Evolutionary conservation across 2,888 invertebrate species (phyloP).

Genomic region (Ichneumoninae sp.): DNA sequence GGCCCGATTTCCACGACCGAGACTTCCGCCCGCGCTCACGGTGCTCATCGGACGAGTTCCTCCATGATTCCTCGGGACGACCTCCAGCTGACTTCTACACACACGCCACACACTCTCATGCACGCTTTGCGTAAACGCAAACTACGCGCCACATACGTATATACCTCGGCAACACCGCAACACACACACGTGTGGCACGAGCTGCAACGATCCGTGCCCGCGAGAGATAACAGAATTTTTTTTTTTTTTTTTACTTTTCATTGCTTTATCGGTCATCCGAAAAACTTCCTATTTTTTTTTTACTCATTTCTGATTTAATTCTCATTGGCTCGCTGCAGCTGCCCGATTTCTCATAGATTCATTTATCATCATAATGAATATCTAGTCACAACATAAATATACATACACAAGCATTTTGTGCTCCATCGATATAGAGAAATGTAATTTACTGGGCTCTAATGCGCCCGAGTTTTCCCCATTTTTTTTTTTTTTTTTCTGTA

Average conservation of each 20-base stretch:
- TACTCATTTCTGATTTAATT: constrained; percentile 6
- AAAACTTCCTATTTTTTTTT: background rate
- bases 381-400: constrained; percentile 84
- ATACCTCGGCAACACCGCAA: constrained; percentile 78
- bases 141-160: constrained; percentile 73
- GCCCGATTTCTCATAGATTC: constrained; percentile 69
- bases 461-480: constrained; percentile 63
- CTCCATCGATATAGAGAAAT: constrained; percentile 80
- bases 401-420: constrained; percentile 84
- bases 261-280: background rate
- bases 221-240: constrained; percentile 22
- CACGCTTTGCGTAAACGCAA: constrained; percentile 74
- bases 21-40: constrained; percentile 81
- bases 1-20: constrained; percentile 79
- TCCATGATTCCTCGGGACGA: constrained; percentile 82
- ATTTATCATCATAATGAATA: constrained; percentile 76
- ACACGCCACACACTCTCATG: constrained; percentile 82
- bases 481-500: constrained; percentile 21
- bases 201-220: constrained; percentile 62
- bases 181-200: constrained; percentile 78
- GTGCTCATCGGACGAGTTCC: constrained; percentile 82
- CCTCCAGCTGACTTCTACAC: constrained; percentile 83
- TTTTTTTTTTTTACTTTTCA: constrained; percentile 8
- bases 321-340: constrained; percentile 75
- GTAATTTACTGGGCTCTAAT: constrained; percentile 79